Percentiles rank a stretch among this genome's conserved stretches.
phyloP scores from a whole-genome alignment of 2,113 vertebrate genomes.

The Bombycilla garrulus region DNA sequence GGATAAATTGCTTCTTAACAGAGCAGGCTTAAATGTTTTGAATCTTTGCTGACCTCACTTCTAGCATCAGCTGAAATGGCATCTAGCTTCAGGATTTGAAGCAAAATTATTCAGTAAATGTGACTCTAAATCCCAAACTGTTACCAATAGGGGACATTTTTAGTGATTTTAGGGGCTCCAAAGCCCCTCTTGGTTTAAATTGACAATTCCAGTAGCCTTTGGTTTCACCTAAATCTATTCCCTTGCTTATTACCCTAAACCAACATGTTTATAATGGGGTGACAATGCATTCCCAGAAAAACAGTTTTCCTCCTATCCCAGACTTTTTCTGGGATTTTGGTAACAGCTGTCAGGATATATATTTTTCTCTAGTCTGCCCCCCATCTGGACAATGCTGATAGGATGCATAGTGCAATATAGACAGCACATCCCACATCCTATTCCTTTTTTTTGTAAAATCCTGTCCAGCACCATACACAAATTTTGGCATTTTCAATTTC shows the following conservation, averaged over 20 bases:
- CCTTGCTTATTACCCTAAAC: background rate
- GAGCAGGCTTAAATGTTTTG: background rate
- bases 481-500: background rate
- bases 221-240: background rate
- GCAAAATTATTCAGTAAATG: background rate
- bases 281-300: background rate
- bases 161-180: background rate
- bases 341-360: background rate
- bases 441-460: background rate
- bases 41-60: background rate
- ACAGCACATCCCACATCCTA: accelerated
- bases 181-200: background rate
- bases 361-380: background rate
- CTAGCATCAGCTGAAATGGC: background rate
- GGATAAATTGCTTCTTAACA: background rate
- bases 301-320: background rate
- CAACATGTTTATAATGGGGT: background rate
- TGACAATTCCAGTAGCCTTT: background rate
- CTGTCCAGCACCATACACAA: background rate
- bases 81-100: background rate
- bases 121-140: background rate
- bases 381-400: background rate
- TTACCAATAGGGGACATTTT: background rate
- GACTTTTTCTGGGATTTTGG: background rate
- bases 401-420: background rate